Evolutionary conservation across 2,113 vertebrate genomes (phyloP), one percentile per base, ranked within the genome.

Genomic region (Nymphicus hollandicus): DNA sequence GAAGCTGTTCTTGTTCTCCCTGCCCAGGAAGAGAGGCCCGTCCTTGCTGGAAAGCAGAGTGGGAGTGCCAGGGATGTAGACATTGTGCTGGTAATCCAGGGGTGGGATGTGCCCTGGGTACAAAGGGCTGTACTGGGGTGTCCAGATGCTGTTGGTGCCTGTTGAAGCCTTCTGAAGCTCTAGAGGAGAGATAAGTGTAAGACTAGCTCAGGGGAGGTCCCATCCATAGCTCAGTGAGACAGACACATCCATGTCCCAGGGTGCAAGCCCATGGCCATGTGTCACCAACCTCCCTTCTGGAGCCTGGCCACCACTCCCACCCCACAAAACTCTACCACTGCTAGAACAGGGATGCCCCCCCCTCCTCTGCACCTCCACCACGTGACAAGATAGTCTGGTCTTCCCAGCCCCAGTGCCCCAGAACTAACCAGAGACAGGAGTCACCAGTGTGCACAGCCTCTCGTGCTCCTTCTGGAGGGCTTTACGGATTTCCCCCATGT

Each of bases 41-140:
- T 99, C 98, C 88, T 98, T 98, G 94, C 98, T 97, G 69, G 98
- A 98, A 86, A 98, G 98, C 80, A 98, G 97, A 6, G 98, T 98
- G 1, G 98, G 98, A 6, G 99, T 99, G 78, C 99, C 99, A 0
- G 99, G 99, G 90, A 99, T 99, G 95, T 99, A 99, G 50, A 99
- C 98, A 1, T 99, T 99, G 97, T 99, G 99, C 91, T 99, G 99
- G 96, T 99, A 99, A 97, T 99, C 99, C 14, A 98, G 98, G 9
- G 98, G 98, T 29, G 98, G 97, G 10, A 91, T 22, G n/a, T 98
- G 98, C 2, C 97, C 90, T 2, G 97, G 95, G 52, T 97, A 98
- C 65, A 97, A 82, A 55, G 98, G 97, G 68, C 98, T 98, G 92
- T 98, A 99, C 17, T 98, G 98, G 20, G 99, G 98, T 29, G 98